Percentiles rank a stretch among this genome's conserved stretches.
Conservation (phyloP, 2,888 invertebrate genomes). For the Cloeon dipterum region DNA sequence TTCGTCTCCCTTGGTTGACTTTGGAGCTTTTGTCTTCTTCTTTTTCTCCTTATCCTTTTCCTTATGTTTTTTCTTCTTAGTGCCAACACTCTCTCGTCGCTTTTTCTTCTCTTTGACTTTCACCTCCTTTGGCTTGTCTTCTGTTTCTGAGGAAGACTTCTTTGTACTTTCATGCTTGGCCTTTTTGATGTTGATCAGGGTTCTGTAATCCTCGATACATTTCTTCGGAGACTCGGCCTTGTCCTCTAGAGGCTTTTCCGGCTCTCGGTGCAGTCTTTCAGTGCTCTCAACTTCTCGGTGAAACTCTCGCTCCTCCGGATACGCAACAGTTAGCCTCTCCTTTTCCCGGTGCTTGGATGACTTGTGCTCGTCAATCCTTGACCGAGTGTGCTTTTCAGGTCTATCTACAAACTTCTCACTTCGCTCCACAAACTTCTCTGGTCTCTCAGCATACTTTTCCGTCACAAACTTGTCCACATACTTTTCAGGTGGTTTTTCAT, state of each 20-base stretch:
- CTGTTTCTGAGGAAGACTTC: too few relatives aligned
- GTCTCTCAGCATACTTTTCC: constrained; percentile 14
- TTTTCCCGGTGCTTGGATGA: constrained; percentile 15
- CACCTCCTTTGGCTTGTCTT: constrained; percentile 15
- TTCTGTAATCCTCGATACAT: constrained; percentile 6
- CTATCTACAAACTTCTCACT: constrained; percentile 14
- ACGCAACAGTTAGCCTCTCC: constrained; percentile 18
- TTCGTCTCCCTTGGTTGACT: constrained; percentile 16
- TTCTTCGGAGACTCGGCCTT: constrained; percentile 14
- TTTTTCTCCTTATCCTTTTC: constrained; percentile 19
- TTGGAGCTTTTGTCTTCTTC: constrained; percentile 14
- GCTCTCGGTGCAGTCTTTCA: constrained; percentile 14
- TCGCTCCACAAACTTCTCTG: constrained; percentile 16
- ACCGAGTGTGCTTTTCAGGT: constrained; percentile 15
- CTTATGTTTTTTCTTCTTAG: constrained; percentile 15
- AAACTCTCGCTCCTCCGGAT: constrained; percentile 8
- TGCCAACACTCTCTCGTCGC: constrained; percentile 14
- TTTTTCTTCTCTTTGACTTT: constrained; percentile 18
- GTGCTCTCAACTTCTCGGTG: constrained; percentile 5
- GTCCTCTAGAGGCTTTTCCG: constrained; percentile 21
- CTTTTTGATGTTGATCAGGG: constrained; percentile 9
- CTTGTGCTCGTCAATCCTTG: constrained; percentile 15
- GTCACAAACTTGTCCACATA: constrained; percentile 16
- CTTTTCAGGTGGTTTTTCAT: too few relatives aligned
- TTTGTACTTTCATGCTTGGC: too few relatives aligned